These are phyloP conservation scores for Nannoperca obscura DNA, from an alignment of 2,797 vertebrate species.

Conservation along the genomic window DNA sequence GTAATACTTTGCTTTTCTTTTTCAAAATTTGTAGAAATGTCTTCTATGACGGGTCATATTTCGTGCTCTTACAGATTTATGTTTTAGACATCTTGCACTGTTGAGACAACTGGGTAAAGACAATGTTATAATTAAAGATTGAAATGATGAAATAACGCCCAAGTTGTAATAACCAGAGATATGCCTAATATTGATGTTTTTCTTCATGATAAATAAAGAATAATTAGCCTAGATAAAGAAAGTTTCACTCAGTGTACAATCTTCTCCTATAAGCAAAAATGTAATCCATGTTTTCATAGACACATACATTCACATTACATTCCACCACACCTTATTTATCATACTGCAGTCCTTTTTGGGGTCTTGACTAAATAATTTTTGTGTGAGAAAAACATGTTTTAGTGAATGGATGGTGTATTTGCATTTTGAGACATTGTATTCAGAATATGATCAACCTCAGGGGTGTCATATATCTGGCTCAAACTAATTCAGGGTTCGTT, in stretches of 20 bases:
- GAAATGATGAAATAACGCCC: too few relatives aligned
- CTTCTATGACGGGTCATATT: not conserved
- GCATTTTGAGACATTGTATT: not conserved
- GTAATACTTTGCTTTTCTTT: not conserved
- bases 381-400: not conserved
- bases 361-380: not conserved
- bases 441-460: not conserved
- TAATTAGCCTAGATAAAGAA: not conserved
- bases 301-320: not conserved
- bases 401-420: not conserved
- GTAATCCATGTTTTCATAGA: not conserved
- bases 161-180: not conserved
- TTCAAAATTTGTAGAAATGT: not conserved
- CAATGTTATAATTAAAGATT: not conserved
- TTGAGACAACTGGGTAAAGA: not conserved
- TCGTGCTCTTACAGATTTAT: not conserved
- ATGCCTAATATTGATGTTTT: not conserved
- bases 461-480: constrained; percentile 9
- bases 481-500: not conserved
- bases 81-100: too few relatives aligned
- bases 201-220: not conserved
- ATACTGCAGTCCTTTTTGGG: not conserved
- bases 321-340: not conserved
- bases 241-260: not conserved
- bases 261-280: too few relatives aligned